Percentiles rank a stretch among this genome's conserved stretches.
phyloP scores from a whole-genome alignment of 2,888 invertebrate genomes.

The Acrobasis consociella region DNA sequence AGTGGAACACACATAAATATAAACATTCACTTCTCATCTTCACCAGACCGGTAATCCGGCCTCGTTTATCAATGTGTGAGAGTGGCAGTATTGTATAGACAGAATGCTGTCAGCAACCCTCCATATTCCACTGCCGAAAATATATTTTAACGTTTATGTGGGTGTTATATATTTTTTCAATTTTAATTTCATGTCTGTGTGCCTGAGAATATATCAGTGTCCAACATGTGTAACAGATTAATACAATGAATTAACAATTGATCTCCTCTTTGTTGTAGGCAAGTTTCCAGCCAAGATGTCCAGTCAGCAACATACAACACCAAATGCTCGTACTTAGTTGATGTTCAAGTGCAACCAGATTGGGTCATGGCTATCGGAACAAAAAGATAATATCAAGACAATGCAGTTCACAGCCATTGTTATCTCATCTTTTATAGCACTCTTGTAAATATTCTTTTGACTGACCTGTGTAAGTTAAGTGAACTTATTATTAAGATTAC shows the following conservation, averaged over 20 bases:
- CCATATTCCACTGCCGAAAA: no score
- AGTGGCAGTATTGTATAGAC: no score
- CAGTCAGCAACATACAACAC: conserved; percentile 73
- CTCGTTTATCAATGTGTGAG: no score
- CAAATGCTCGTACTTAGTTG: conserved; percentile 75
- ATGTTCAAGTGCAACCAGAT: conserved; percentile 75
- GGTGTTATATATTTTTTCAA: neutral
- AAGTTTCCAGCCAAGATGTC: conserved; percentile 65
- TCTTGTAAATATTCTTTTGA: neutral
- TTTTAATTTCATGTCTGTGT: neutral
- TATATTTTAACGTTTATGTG: neutral
- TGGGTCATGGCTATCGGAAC: conserved; percentile 79
- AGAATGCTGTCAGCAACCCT: no score
- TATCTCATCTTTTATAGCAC: neutral
- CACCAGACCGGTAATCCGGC: no score
- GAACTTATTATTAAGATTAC: neutral
- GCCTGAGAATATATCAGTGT: no score
- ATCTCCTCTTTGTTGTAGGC: conserved; percentile 46
- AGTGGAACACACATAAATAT: no score
- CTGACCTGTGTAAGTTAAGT: no score
- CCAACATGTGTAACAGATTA: neutral
- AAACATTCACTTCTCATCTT: no score
- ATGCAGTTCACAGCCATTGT: neutral
- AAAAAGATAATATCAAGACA: conserved; percentile 53
- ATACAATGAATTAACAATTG: neutral